phyloP scores from a whole-genome alignment of 2,797 vertebrate genomes.

The Aplochiton taeniatus region DNA sequence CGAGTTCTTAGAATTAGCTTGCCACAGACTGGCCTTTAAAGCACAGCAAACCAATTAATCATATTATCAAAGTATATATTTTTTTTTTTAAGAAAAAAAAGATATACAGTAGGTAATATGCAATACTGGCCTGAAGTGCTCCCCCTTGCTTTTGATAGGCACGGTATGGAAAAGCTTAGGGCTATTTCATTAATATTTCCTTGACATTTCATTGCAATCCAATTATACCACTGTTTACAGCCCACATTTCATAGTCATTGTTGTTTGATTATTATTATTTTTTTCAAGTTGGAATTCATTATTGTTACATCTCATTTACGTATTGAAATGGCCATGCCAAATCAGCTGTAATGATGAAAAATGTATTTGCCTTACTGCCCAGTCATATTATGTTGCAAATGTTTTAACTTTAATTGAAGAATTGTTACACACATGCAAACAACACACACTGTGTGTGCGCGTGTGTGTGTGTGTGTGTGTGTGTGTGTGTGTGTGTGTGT shows the following conservation, averaged over 20 bases:
- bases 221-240: slow-evolving; percentile 59
- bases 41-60: slow-evolving; percentile 1
- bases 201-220: slow-evolving; percentile 60
- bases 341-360: slow-evolving; percentile 49
- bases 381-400: slow-evolving; percentile 54
- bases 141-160: slow-evolving; percentile 34
- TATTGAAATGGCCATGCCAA: slow-evolving; percentile 52
- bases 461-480: too few relatives aligned
- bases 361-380: slow-evolving; percentile 57
- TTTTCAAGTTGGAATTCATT: slow-evolving; percentile 55
- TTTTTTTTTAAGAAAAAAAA: slow-evolving; percentile 34
- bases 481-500: too few relatives aligned
- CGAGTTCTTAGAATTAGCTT: slow-evolving; percentile 8
- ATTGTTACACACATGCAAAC: slow-evolving; percentile 20
- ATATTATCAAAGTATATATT: background rate
- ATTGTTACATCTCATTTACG: slow-evolving; percentile 53
- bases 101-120: slow-evolving; percentile 48
- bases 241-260: slow-evolving; percentile 46
- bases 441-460: too few relatives aligned
- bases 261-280: slow-evolving; percentile 38
- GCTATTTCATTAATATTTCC: slow-evolving; percentile 55
- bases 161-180: slow-evolving; percentile 36
- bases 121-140: slow-evolving; percentile 28
- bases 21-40: slow-evolving; percentile 17
- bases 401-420: slow-evolving; percentile 48